Base-by-base conservation (phyloP, 2,888 invertebrate genomes). In the Drosophila falleni region DNA sequence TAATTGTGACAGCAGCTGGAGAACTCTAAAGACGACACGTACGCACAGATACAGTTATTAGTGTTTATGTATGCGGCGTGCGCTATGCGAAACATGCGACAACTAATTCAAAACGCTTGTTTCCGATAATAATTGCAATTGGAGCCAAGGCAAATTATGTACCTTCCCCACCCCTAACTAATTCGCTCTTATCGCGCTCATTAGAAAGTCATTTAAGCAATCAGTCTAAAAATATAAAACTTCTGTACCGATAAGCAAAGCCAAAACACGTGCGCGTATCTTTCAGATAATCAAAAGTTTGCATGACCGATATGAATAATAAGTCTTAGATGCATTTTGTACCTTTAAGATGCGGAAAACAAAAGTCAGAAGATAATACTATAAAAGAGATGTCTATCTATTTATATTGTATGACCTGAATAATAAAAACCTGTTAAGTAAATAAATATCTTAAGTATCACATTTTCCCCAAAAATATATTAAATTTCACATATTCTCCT, bases 1-100 rank as follows among this genome's bases (percentile, higher is more conserved):
- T 15, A 39, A 71, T 15, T 54, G 33, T 33, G 33, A 37, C 50
- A 56, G 59, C 74, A 51, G 63, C 64, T 62, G 63, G 8, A 51
- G 62, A 76, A 68, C 58, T 74, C 16, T 61, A 2, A 16, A 44
- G 61, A 66, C 33, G 60, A 62, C 79, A 80, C 80, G 80, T 80
- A 37, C 61, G 59, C 37, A 51, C 47, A 71, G 68, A 77, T 77
- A 62, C 42, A 53, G 69, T 47, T 69, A 51, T 61, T 16, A 66
- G 49, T 61, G 16, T 44, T n/a, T n/a, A 37, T n/a, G 35, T 35
- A 11, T 41, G 50, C 41, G 46, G 42, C 46, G 37, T 53, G 55
- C 9, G 71, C 65, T 71, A 80, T 78, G 71, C 74, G 66, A 71
- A 74, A 56, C 66, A 80, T 80, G 74, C 51, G 61, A 68, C 56